Base-by-base conservation (phyloP, 37 sponge, comb jelly and placozoan species). In the Ianthella basta region DNA sequence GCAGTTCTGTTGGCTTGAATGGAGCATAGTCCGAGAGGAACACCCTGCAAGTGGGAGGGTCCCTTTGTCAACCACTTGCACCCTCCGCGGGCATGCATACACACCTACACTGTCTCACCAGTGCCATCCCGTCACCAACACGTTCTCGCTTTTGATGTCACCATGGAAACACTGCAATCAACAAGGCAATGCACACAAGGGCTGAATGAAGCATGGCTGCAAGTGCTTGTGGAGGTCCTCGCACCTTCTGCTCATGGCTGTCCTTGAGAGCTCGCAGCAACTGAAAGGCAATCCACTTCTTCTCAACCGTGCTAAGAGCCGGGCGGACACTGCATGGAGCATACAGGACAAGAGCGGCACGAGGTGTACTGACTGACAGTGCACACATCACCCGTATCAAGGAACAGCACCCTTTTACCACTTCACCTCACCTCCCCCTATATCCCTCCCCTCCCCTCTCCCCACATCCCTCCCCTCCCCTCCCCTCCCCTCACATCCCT, bases 61-160 rank as follows among this genome's bases (percentile, higher is more conserved):
- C 5, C 34, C 21, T 34, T 5, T 21, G 32, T 8, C 20, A 75
- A 41, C 20, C 44, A 53, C 16, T 8, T 19, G 54, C 53, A 50
- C 12, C 6, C 50, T 4, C 25, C 54, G 40, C n/a, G 37, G 70
- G 1, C 32, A 30, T 53, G 27, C 72, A 60, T 10, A 2, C 32
- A 30, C 15, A 27, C 72, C 29, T 10, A 2, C 1, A 2, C 19
- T 55, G 32, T 23, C 79, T 63, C 60, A 91, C 94, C 98, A 97
- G 56, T 92, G 86, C 99, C 99, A 98, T 8, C 94, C 87, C 0
- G 99, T 98, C 19, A 98, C 82, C 13, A 98, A 87, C 0, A 98
- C 93, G 80, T 98, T 98, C 86, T 98, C 95, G n/a, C 91, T 91
- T 86, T 98, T 98, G 29, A 98, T 92, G 80, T 98, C 99, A 54